Base-by-base conservation (phyloP, 2,888 invertebrate genomes). In the Himalopsyche kuldschensis region DNA sequence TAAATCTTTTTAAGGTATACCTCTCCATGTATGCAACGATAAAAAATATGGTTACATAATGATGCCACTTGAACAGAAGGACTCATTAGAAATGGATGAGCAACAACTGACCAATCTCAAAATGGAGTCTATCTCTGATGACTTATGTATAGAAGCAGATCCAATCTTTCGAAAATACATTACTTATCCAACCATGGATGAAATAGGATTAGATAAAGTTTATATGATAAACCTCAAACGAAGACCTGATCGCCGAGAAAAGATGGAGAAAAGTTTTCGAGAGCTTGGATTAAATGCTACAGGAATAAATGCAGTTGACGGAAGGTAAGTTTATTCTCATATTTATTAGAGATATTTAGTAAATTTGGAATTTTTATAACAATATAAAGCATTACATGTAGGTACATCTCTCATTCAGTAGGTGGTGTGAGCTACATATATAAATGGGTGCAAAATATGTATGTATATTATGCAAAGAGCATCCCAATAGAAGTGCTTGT, bases 161-260 rank as follows among this genome's bases (percentile, higher is more conserved):
- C 87, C 90, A 0, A 86, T 89, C 3, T 88, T 94, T 32, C 87
- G 89, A 11, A 87, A 88, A 1, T 90, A 88, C 78, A 88, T 92
- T 0, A 82, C 81, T 0, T 89, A 90, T 86, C 92, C 92, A 0
- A 86, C 89, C 20, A 92, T 92, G 80, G 94, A 95, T 87, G 95
- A 93, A 82, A 90, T 96, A 69, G 94, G 94, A 0, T 94, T 97
- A 86, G 95, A 96, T 89, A 93, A 95, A 88, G 94, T 99, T 79
- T 99, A 94, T 88, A 94, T 99, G 94, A 98, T 99, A 20, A 99
- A 99, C 90, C 91, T 99, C 85, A 91, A 94, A 86, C 91, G 99
- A 82, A 92, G 99, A 81, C 93, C 94, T 0, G 97, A 98, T 88
- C 92, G 98, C 84, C 91, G 96, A 69, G 88, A 89, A 6, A 92